Conservation (phyloP, 2,797 vertebrate species). For the Scolopax rusticola region DNA sequence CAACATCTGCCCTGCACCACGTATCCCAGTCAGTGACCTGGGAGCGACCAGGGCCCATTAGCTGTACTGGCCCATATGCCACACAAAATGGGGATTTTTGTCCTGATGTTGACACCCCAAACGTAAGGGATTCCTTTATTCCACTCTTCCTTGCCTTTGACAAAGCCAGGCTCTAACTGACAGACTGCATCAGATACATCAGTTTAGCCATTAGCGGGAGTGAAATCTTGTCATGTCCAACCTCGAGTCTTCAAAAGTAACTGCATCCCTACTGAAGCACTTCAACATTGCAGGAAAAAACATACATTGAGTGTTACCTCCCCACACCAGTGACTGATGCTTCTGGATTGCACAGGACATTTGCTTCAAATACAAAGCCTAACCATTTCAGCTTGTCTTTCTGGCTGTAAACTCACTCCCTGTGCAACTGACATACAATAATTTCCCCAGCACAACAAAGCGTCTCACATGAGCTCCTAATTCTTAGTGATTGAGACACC, state of each 20-base stretch:
- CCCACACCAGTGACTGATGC: background rate
- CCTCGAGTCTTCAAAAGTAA: background rate
- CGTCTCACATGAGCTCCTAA: background rate
- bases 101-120: background rate
- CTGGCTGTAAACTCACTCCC: background rate
- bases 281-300: background rate
- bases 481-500: background rate
- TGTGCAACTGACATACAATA: background rate
- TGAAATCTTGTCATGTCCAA: background rate
- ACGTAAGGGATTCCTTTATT: background rate
- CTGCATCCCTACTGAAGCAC: background rate
- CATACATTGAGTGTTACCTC: background rate
- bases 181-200: background rate
- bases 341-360: background rate
- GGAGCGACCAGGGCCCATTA: background rate
- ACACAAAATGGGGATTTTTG: background rate
- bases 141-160: background rate
- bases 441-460: background rate
- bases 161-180: background rate
- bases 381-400: background rate
- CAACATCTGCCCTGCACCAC: background rate
- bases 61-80: rapidly evolving
- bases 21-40: background rate
- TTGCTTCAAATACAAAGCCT: background rate
- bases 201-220: background rate